Evolutionary conservation across 2,113 vertebrate species (phyloP), one percentile per base, ranked within the genome.

Genomic region (Herpetotheres cachinnans): DNA sequence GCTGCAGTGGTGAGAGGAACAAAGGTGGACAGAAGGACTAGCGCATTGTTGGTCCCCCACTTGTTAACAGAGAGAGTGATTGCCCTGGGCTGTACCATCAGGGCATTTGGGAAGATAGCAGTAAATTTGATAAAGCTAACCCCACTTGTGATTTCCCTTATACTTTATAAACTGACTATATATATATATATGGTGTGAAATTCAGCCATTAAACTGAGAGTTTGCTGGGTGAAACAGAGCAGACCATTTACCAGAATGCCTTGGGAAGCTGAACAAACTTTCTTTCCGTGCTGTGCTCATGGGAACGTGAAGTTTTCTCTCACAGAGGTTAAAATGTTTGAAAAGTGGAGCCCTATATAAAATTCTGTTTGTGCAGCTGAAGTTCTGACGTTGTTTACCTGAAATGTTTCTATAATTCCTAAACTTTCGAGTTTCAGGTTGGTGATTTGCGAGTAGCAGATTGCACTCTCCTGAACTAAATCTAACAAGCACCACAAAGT

Each of bases 381-480:
- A 82, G 83, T 95, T 95, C 91, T 96, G 85, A 91, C 0, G 19
- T 69, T 86, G 82, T 95, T 93, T 94, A 96, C 94, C 96, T 98
- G 94, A 93, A 97, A 93, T n/a, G 26, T 88, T 95, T 94, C 89
- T 93, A 71, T 96, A 93, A 94, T 94, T 90, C 86, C 80, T 86
- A 69, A 94, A 97, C 94, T 97, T 97, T 58, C 8, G 50, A 90
- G 93, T 93, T 97, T 94, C 94, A 80, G 91, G 76, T 85, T 82
- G 80, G 88, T 97, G 97, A 97, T 97, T 96, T 97, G 94, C 29
- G 65, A 97, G 92, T 27, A 97, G 97, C 97, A 98, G 96, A 97
- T 97, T 97, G 97, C 85, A 92, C 95, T 96, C 79, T 89, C 92
- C 95, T 97, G 95, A 97, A 97, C 96, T 96, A 94, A 97, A 98